Conservation (phyloP, 2,888 invertebrate genomes). For the Formica aserva region DNA sequence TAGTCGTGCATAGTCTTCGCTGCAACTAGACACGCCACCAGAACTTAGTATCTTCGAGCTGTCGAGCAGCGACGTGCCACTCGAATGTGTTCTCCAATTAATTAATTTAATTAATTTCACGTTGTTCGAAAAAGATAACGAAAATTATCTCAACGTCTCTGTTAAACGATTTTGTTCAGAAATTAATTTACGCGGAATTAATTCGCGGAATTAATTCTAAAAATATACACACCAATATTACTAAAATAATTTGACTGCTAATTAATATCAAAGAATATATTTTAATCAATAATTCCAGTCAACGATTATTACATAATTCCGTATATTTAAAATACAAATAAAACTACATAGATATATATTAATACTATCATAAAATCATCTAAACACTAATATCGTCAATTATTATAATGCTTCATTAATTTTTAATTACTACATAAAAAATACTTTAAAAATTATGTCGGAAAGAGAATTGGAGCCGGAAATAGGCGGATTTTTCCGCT, state of each 20-base stretch:
- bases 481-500: conserved; percentile 79
- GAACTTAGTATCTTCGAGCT: conserved; percentile 62
- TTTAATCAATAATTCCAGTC: not conserved
- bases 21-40: conserved; percentile 26
- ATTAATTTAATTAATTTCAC: conserved; percentile 3
- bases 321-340: not conserved
- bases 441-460: conserved; percentile 54
- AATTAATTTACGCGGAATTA: not conserved
- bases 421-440: not conserved
- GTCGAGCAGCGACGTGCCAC: conserved; percentile 50
- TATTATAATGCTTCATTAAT: not conserved
- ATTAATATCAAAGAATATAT: conserved; percentile 7
- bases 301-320: not conserved
- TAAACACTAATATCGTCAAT: not conserved
- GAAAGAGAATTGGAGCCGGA: conserved; percentile 73
- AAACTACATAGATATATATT: not conserved
- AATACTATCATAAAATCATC: not conserved
- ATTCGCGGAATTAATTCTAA: not conserved
- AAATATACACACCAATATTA: not conserved
- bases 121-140: not conserved
- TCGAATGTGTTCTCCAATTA: conserved; percentile 13
- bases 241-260: not conserved
- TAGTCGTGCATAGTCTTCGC: conserved; percentile 66
- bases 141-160: not conserved
- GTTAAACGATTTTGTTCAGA: not conserved